Evolutionary conservation across 1,140 invertebrate genomes (phyloP), one percentile per base, ranked within the genome.

Genomic region (Wiebesia pumilae): DNA sequence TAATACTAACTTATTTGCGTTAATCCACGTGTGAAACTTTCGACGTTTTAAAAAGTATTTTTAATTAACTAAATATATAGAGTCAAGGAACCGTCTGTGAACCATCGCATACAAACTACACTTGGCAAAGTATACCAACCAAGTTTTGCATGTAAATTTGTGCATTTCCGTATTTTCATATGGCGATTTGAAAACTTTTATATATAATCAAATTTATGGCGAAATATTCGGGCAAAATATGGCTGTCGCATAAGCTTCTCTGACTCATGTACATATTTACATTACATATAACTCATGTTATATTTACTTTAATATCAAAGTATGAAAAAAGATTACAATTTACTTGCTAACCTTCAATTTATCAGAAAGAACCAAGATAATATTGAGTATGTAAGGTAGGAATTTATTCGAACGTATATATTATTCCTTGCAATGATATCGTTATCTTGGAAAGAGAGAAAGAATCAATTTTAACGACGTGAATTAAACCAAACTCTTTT

Each of bases 181-280:
- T 54, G 47, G 35, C 35, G 80, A 75, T 81, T 62, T 65, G 78
- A 71, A 81, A 86, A 58, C 79, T 51, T 81, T 75, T 71, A 81
- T 54, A 81, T 71, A 86, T 21, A 73, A 75, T 47, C 43, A 65
- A 86, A 75, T 86, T 86, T 86, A 86, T 43, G 67, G 73, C 40
- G 35, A 33, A 81, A 86, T 75, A 81, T 77, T 38, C 40, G n/a
- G 30, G 77, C 75, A 81, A 86, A 86, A 81, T 81, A 81, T 65
- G 51, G 47, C 79, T 69, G 35, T 75, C 33, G 14, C 47, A 40
- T 86, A 75, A 86, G 12, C 33, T 75, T 77, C 24, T 75, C n/a
- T 77, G 47, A 81, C 54, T 86, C 79, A 81, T 86, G n/a, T n/a
- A n/a, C n/a, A n/a, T n/a, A n/a, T n/a, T n/a, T n/a, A 75, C 43